Base-by-base conservation (phyloP, 1,140 invertebrate species). In the Polypedilum vanderplanki region DNA sequence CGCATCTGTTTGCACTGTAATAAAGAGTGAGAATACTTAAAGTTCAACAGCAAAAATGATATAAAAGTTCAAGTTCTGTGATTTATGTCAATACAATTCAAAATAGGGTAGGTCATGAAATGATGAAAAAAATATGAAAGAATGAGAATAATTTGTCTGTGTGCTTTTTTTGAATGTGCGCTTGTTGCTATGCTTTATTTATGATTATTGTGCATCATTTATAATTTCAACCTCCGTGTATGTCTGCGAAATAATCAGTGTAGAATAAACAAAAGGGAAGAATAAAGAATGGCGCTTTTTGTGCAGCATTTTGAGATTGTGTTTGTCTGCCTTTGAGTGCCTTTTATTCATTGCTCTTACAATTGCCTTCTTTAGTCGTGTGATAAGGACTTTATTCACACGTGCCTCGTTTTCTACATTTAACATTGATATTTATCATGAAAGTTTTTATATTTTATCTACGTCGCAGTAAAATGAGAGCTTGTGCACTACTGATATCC, bases 171-270 rank as follows among this genome's bases (percentile, higher is more conserved):
- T 57, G 46, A n/a, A 57, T 57, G 46, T 57, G n/a, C 46, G 46
- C n/a, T 57, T 57, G 46, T 57, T 57, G 46, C 46, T 57, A 57
- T 57, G 46, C 46, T 57, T 57, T 57, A 57, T 57, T 57, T 57
- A 57, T 57, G 46, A 57, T 57, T 57, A 57, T 57, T 57, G 46
- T 57, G 46, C 46, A 57, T 57, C 46, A 57, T 57, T 57, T 57
- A 57, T 57, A 57, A 57, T 57, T 57, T 57, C 9, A 57, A 57
- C 9, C 46, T 57, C n/a, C 4, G 46, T 57, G 12, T n/a, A n/a
- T 57, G 46, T 57, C 15, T 12, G 46, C 46, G 46, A 57, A 57
- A 57, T 57, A 57, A 57, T n/a, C n/a, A 4, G 46, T 57, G 46
- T 57, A 12, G 12, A 57, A 57, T 12, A n/a, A 57, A n/a, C 46